Conservation (phyloP, 1,140 invertebrate genomes). For the Triops longicaudatus region DNA sequence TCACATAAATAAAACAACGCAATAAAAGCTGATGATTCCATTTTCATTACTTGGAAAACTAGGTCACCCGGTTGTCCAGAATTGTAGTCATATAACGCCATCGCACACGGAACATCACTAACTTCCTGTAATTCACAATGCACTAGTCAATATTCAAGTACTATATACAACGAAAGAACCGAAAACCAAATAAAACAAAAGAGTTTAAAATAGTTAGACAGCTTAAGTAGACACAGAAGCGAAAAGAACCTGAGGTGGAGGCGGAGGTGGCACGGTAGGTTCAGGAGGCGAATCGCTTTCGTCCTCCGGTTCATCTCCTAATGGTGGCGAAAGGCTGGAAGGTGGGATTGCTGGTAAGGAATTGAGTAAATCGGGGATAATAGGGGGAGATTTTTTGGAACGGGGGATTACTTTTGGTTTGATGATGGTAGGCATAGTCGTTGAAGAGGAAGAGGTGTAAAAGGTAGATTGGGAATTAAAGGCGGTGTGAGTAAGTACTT, state of each 20-base stretch:
- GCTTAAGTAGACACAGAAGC: background rate
- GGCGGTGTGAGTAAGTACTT: background rate
- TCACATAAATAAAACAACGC: background rate
- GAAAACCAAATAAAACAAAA: background rate
- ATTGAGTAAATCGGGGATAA: slow-evolving; percentile 2
- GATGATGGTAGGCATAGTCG: background rate
- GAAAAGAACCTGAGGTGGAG: slow-evolving; percentile 4
- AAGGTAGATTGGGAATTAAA: background rate
- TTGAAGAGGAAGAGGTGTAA: slow-evolving; percentile 7
- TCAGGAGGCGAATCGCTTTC: slow-evolving; percentile 21
- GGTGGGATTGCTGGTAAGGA: background rate
- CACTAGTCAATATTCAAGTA: too few species aligned
- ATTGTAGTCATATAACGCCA: slow-evolving; percentile 25
- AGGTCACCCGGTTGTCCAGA: slow-evolving; percentile 23
- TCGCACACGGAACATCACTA: background rate
- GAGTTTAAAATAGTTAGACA: background rate
- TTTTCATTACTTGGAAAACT: slow-evolving; percentile 21
- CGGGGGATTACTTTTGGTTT: background rate
- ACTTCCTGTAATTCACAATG: background rate
- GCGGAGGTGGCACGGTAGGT: slow-evolving; percentile 24
- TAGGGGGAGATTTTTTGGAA: background rate
- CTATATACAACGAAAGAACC: too few species aligned
- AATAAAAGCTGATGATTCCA: background rate
- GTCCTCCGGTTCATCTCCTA: background rate
- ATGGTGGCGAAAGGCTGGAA: slow-evolving; percentile 5